phyloP scores from a whole-genome alignment of 2,888 invertebrate species.

The Drosophila helvetica region DNA sequence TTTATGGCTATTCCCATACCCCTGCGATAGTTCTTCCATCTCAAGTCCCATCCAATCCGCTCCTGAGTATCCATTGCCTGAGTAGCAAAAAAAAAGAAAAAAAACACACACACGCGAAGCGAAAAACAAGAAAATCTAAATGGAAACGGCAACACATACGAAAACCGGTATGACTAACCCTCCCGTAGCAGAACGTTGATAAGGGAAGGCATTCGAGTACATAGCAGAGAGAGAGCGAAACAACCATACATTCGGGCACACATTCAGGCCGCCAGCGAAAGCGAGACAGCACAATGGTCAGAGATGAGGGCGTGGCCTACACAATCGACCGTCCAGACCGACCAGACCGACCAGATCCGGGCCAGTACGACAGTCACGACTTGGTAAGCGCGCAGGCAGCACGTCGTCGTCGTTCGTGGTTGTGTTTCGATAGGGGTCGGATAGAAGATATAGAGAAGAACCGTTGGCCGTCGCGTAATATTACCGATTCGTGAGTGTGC shows the following conservation, averaged over 20 bases:
- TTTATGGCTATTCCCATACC: background rate
- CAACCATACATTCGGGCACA: background rate
- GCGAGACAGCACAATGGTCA: constrained; percentile 28
- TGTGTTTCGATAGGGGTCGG: constrained; percentile 23
- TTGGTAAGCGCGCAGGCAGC: constrained; percentile 77
- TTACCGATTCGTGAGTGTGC: constrained; percentile 29
- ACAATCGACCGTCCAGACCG: constrained; percentile 5
- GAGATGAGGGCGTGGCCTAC: constrained; percentile 56
- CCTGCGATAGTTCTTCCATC: background rate
- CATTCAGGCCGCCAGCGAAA: constrained; percentile 31
- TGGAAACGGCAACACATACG: constrained; percentile 50
- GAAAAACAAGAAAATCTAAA: constrained; percentile 41
- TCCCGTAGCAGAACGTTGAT: constrained; percentile 53
- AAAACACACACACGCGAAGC: constrained; percentile 57
- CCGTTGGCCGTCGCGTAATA: constrained; percentile 52
- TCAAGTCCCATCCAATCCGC: constrained; percentile 12
- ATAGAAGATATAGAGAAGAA: constrained; percentile 11
- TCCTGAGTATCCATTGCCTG: constrained; percentile 37
- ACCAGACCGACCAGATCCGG: constrained; percentile 35
- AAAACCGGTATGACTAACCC: constrained; percentile 76
- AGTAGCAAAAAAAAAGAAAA: constrained; percentile 37
- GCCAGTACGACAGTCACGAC: constrained; percentile 79
- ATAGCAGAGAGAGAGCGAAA: constrained; percentile 26
- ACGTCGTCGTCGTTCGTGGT: constrained; percentile 66
- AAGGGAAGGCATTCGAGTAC: constrained; percentile 33